Conservation (phyloP, 2,113 vertebrate species). For the Sprattus sprattus region DNA sequence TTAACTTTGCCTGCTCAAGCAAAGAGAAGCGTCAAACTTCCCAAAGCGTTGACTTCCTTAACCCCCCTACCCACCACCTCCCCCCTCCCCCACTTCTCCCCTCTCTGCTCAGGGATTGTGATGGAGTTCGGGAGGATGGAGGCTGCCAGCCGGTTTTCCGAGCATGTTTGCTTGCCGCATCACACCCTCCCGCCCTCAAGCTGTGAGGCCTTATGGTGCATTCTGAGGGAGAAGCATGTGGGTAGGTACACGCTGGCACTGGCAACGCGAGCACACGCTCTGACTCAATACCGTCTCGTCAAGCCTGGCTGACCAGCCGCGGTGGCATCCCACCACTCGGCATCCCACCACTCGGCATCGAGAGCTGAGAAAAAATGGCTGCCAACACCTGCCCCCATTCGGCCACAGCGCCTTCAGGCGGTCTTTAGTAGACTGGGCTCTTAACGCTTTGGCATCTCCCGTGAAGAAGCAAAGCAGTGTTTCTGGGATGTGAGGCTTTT, state of each 20-base stretch:
- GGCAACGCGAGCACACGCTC: neutral
- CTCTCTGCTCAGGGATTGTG: slow-evolving; percentile 28
- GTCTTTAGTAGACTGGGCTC: neutral
- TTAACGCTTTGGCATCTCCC: neutral
- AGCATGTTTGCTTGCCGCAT: slow-evolving; percentile 47
- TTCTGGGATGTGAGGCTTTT: neutral
- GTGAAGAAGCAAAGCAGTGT: neutral
- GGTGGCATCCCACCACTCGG: slow-evolving; percentile 38
- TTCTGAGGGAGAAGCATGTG: slow-evolving; percentile 32
- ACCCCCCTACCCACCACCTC: neutral
- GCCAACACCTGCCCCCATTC: neutral
- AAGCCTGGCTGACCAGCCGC: slow-evolving; percentile 44
- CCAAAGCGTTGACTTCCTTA: slow-evolving; percentile 39
- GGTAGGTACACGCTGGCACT: slow-evolving; percentile 24
- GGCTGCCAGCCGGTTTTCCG: slow-evolving; percentile 44
- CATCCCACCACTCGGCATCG: slow-evolving; percentile 33
- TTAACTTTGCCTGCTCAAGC: slow-evolving; percentile 32
- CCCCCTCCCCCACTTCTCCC: neutral
- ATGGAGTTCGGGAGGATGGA: slow-evolving; percentile 29
- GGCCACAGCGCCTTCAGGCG: slow-evolving; percentile 28
- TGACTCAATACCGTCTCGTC: slow-evolving; percentile 10
- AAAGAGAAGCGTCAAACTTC: slow-evolving; percentile 25
- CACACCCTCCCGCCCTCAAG: slow-evolving; percentile 49
- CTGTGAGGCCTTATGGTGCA: slow-evolving; percentile 56
- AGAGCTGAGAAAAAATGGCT: slow-evolving; percentile 26